Evolutionary conservation across 2,888 invertebrate species (phyloP), one percentile per base, ranked within the genome.

Genomic region (Dolichomitus sp.): DNA sequence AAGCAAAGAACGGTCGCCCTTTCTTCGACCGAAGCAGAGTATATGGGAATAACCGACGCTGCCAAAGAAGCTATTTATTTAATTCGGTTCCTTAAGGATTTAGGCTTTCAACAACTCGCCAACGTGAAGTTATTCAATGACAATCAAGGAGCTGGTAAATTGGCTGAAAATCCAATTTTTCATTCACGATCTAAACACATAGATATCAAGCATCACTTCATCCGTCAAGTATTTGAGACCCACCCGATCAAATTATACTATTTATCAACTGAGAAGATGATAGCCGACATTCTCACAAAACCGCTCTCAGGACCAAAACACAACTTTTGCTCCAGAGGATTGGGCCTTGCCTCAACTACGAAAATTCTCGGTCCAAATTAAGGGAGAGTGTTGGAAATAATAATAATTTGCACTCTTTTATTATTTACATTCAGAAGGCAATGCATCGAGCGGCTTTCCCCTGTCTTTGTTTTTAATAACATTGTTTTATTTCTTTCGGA

Each of bases 171-270:
- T 69, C 84, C 82, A 2, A 79, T 85, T 0, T 79, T 73, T 61
- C 84, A 86, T 45, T 14, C 50, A 17, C 52, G 83, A 42, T 73
- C 85, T 0, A 86, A 86, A 48, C 84, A 85, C 65, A 85, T 85
- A 52, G 81, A 83, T 37, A 83, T 85, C 4, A 66, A 85, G 27
- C 79, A 73, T 30, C 82, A 85, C 30, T 85, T 85, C 68, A 65
- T 86, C 0, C 66, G 83, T 2, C 75, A 85, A 19, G 74, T 68
- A 0, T 9, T 87, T 2, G 19, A 45, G 0, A 9, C 3, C 1
- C 23, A 23, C 4, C 11, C 23, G 9, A 27, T 54, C 54, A 23
- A 54, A 1, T 11, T 54, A 27, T 19, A 27, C 7, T 54, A 54
- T 4, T 23, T 54, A 6, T 23, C 54, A 19, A 54, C 54, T 4